Conservation (phyloP, 2,113 vertebrate species). For the Petaurus breviceps region DNA sequence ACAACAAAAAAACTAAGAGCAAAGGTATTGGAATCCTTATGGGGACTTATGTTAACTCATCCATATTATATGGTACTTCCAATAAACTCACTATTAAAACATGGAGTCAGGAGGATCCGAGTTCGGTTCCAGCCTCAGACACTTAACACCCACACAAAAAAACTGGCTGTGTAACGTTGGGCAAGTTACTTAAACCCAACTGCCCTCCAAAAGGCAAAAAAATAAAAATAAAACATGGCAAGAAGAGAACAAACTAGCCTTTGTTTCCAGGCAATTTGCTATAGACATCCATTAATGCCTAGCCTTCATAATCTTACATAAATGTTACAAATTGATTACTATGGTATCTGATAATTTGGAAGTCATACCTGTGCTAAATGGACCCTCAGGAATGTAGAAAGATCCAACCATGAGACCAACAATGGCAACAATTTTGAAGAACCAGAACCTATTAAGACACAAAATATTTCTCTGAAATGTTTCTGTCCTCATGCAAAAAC, state of each 20-base stretch:
- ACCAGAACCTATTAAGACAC: conserved; percentile 92
- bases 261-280: conserved; percentile 22
- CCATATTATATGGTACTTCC: not conserved
- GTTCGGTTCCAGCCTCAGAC: too few relatives aligned
- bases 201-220: too few relatives aligned
- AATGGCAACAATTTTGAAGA: conserved; percentile 93
- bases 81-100: conserved; percentile 49
- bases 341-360: not conserved
- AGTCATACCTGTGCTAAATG: conserved; percentile 90
- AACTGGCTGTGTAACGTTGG: too few relatives aligned
- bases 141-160: too few relatives aligned
- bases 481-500: not conserved
- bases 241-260: not conserved
- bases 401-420: conserved; percentile 92
- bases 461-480: conserved; percentile 51
- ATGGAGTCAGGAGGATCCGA: too few relatives aligned
- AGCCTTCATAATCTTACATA: not conserved
- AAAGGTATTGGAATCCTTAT: not conserved
- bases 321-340: not conserved
- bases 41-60: not conserved
- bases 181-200: too few relatives aligned
- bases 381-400: conserved; percentile 94
- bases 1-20: not conserved
- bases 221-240: conserved; percentile 54
- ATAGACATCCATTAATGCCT: not conserved